Percentiles rank a stretch among this genome's conserved stretches.
These are phyloP conservation scores for Arctopsyche grandis DNA, from an alignment of 1,140 invertebrate genomes.

Conservation along the genomic window DNA sequence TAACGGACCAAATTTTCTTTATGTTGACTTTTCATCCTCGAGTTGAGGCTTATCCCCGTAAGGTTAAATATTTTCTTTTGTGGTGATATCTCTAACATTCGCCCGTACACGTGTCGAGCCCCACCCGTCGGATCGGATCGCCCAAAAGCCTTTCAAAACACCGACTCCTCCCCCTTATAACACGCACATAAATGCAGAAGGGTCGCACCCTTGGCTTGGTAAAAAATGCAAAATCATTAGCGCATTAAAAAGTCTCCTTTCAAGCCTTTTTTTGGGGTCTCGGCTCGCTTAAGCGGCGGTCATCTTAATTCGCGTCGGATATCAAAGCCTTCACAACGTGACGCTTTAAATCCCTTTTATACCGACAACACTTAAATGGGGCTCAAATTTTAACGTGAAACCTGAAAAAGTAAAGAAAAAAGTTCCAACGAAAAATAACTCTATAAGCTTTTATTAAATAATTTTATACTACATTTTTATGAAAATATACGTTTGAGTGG, in stretches of 20 bases:
- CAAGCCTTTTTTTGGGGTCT: background rate
- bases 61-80: slow-evolving; percentile 45
- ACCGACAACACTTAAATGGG: background rate
- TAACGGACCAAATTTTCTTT: slow-evolving; percentile 18
- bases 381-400: background rate
- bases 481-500: no score
- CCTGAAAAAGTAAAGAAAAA: no score
- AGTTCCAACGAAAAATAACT: no score
- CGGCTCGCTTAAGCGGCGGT: background rate
- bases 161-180: background rate
- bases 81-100: slow-evolving; percentile 36
- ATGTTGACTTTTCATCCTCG: slow-evolving; percentile 44
- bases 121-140: background rate
- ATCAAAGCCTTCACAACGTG: slow-evolving; percentile 3
- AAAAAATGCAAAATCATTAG: slow-evolving; percentile 37
- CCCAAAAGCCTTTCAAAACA: slow-evolving; percentile 16
- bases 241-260: slow-evolving; percentile 10
- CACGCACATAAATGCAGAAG: background rate
- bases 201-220: background rate
- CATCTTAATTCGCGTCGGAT: background rate
- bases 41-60: slow-evolving; percentile 20
- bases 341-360: no score
- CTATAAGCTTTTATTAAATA: no score
- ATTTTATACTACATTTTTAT: no score
- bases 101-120: slow-evolving; percentile 33